Conservation (phyloP, 2,113 vertebrate species). For the Eolophus roseicapilla region DNA sequence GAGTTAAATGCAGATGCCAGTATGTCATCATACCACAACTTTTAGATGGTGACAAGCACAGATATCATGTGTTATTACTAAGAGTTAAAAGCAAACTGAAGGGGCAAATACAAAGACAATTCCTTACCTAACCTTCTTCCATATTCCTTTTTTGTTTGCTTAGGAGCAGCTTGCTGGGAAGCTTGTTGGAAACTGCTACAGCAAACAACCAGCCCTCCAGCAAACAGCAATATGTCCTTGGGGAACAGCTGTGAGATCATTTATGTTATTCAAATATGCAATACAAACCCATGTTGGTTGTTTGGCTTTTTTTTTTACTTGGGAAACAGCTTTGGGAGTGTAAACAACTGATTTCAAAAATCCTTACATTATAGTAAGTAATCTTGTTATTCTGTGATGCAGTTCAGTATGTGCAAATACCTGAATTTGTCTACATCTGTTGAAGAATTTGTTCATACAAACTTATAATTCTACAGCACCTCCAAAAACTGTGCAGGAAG, state of each 20-base stretch:
- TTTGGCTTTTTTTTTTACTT: not conserved
- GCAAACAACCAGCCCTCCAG: not conserved
- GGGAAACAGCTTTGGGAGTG: not conserved
- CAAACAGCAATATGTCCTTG: not conserved
- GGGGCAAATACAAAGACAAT: not conserved
- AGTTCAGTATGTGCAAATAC: not conserved
- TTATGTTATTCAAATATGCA: not conserved
- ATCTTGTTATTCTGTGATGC: not conserved
- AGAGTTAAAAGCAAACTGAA: not conserved
- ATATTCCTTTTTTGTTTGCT: not conserved
- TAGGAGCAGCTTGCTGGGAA: not conserved
- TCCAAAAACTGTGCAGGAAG: not conserved
- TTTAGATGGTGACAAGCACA: not conserved
- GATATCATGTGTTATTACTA: not conserved
- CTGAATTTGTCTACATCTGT: not conserved
- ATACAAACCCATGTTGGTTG: not conserved
- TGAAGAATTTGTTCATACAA: not conserved
- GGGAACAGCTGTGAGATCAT: not conserved
- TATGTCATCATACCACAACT: not conserved
- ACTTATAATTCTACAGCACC: not conserved
- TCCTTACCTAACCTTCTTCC: not conserved
- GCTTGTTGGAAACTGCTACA: not conserved
- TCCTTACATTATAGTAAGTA: not conserved
- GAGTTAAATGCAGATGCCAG: not conserved
- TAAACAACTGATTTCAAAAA: not conserved